Conservation (phyloP, 1,140 invertebrate genomes). For the Plutomurus gul region DNA sequence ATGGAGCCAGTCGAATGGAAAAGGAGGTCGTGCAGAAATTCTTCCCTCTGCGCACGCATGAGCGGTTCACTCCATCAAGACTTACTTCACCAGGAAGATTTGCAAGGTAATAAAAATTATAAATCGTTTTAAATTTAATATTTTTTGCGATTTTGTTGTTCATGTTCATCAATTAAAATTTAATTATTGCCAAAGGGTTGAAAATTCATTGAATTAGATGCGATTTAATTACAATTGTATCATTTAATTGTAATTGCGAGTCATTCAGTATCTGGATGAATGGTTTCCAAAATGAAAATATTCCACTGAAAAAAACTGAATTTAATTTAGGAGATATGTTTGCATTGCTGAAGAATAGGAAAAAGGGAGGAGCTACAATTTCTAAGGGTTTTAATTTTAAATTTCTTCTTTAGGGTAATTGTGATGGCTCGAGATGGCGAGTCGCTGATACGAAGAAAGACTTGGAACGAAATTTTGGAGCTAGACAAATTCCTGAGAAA, state of each 20-base stretch:
- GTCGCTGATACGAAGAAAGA: constrained; percentile 72
- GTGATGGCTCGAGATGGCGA: constrained; percentile 78
- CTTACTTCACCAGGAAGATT: constrained; percentile 86
- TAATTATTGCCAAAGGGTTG: too few species aligned
- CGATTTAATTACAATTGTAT: too few species aligned
- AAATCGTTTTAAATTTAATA: too few species aligned
- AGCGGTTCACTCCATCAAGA: constrained; percentile 77
- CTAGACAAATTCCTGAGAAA: constrained; percentile 78
- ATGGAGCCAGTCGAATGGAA: constrained; percentile 72
- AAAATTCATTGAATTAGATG: too few species aligned
- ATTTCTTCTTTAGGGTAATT: constrained; percentile 66
- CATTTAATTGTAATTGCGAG: too few species aligned
- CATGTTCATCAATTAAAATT: too few species aligned
- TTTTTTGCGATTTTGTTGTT: neutral
- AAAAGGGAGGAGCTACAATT: too few species aligned
- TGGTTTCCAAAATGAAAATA: too few species aligned
- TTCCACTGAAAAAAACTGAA: too few species aligned
- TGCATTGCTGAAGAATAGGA: too few species aligned
- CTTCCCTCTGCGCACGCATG: constrained; percentile 87
- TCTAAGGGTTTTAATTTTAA: neutral
- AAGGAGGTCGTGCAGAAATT: constrained; percentile 77
- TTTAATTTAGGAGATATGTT: too few species aligned
- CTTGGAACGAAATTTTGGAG: constrained; percentile 77
- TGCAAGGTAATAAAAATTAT: constrained; percentile 60
- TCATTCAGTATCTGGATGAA: too few species aligned